Evolutionary conservation across 1,140 invertebrate species (phyloP), one percentile per base, ranked within the genome.

Genomic region (Cyclina sinensis): DNA sequence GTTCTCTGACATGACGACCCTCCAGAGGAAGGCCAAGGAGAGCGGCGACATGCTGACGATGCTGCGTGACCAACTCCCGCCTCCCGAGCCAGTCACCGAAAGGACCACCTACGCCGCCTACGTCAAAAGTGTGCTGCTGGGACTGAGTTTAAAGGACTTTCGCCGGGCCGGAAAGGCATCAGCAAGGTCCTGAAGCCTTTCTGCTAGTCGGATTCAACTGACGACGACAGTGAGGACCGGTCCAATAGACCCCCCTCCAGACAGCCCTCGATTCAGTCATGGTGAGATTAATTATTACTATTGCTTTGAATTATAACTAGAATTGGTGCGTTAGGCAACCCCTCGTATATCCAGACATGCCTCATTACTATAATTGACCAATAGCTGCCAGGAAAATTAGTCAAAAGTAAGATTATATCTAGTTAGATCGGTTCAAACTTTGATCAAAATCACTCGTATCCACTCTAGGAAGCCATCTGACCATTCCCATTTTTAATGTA

Each of bases 31-130:
- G 80, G 80, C 80, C 80, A 83, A 65, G 80, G 80, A 83, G 62
- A 83, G 80, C 80, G 57, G 80, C 80, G 80, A 83, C 54, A 83
- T 65, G 80, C 80, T 83, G 80, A 83, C 57, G 80, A 83, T 83
- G 80, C 80, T 68, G 80, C 54, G 80, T 76, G 73, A 76, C 43
- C 73, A 76, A 48, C 73, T 76, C 73, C 73, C 73, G 73, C 73
- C 43, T 76, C 73, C 73, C 73, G 73, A 76, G 43, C 73, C 73
- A 76, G 73, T 83, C 80, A 65, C 35, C 80, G 80, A 83, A 65
- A 83, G 80, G 80, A 83, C 37, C 80, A 83, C 54, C 80, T 83
- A 83, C 59, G 80, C 80, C 80, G 54, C 54, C 54, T 35, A 65
- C 59, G 59, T 65, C 80, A 65, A 62, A 83, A 83, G 54, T 83